Percentiles rank a stretch among this genome's conserved stretches.
These are phyloP conservation scores for Arrhamphus sclerolepis DNA, from an alignment of 2,797 vertebrate genomes.

Conservation along the genomic window DNA sequence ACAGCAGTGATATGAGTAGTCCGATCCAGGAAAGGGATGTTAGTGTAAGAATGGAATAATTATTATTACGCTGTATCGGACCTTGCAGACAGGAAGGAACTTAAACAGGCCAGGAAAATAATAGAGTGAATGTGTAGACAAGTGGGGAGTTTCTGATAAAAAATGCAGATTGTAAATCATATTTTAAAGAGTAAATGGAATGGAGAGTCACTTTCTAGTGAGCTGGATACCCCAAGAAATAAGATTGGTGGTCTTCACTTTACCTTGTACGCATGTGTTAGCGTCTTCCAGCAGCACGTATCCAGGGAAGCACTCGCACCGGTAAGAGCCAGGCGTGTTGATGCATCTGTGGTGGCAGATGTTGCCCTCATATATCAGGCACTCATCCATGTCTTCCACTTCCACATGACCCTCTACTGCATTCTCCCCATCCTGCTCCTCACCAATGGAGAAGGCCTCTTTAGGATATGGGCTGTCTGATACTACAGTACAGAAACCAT, in stretches of 20 bases:
- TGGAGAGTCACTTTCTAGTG: constrained; percentile 13
- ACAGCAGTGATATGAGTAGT: constrained; percentile 34
- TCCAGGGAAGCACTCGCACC: constrained; percentile 86
- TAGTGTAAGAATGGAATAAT: constrained; percentile 57
- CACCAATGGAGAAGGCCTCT: constrained; percentile 86
- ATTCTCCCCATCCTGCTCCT: constrained; percentile 82
- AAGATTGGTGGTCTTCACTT: constrained; percentile 14
- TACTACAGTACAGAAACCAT: constrained; percentile 70
- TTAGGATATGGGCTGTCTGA: constrained; percentile 82
- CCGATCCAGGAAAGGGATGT: constrained; percentile 72
- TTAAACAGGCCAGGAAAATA: constrained; percentile 54
- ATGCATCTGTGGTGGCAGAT: constrained; percentile 84
- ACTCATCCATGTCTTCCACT: constrained; percentile 89
- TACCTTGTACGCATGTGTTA: constrained; percentile 84
- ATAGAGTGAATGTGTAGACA: constrained; percentile 52
- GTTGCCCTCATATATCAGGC: constrained; percentile 81
- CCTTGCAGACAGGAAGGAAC: constrained; percentile 73
- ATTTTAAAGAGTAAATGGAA: constrained; percentile 35
- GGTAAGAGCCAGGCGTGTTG: constrained; percentile 89
- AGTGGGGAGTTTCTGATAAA: constrained; percentile 53
- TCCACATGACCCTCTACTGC: constrained; percentile 75
- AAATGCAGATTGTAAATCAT: constrained; percentile 36
- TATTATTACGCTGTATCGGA: constrained; percentile 65
- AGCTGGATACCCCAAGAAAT: constrained; percentile 21
- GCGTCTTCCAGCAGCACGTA: constrained; percentile 85